phyloP scores from a whole-genome alignment of 1,140 invertebrate species.

The Mesaphorura yosii region DNA sequence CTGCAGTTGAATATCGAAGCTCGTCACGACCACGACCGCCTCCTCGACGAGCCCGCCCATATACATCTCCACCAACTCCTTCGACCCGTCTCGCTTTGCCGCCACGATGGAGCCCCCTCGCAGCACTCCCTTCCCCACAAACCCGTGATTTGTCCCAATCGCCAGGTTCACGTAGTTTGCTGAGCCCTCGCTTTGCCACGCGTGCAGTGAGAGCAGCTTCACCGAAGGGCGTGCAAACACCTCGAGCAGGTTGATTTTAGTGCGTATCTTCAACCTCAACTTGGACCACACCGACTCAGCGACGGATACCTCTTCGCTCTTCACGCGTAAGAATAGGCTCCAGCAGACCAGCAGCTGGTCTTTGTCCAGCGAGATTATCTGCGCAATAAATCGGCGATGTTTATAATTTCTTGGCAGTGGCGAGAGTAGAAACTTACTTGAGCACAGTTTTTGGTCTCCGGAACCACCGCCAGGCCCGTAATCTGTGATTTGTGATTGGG shows the following conservation, averaged over 20 bases:
- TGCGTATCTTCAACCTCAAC: conserved; percentile 11
- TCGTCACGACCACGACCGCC: too few relatives aligned
- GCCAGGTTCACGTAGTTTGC: conserved; percentile 9
- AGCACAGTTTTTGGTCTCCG: conserved; percentile 13
- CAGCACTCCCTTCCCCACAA: conserved; percentile 11
- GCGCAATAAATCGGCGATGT: background rate
- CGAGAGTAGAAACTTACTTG: background rate
- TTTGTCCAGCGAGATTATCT: conserved; percentile 1
- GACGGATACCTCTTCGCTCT: background rate
- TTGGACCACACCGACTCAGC: conserved; percentile 16
- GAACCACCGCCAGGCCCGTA: conserved; percentile 11
- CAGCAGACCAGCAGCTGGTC: conserved; percentile 7
- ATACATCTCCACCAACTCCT: too few relatives aligned
- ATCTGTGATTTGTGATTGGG: conserved; percentile 4
- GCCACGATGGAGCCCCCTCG: conserved; percentile 7
- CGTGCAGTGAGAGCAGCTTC: conserved; percentile 2
- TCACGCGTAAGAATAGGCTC: conserved; percentile 5
- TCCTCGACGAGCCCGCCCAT: too few relatives aligned
- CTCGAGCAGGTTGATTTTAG: conserved; percentile 3
- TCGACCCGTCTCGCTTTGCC: conserved; percentile 5
- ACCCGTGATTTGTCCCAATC: conserved; percentile 19
- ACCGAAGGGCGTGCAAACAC: background rate
- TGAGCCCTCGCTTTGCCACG: conserved; percentile 6
- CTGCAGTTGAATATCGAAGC: too few relatives aligned
- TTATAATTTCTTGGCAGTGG: background rate